Base-by-base conservation (phyloP, 2,113 vertebrate species). In the Caloenas nicobarica region DNA sequence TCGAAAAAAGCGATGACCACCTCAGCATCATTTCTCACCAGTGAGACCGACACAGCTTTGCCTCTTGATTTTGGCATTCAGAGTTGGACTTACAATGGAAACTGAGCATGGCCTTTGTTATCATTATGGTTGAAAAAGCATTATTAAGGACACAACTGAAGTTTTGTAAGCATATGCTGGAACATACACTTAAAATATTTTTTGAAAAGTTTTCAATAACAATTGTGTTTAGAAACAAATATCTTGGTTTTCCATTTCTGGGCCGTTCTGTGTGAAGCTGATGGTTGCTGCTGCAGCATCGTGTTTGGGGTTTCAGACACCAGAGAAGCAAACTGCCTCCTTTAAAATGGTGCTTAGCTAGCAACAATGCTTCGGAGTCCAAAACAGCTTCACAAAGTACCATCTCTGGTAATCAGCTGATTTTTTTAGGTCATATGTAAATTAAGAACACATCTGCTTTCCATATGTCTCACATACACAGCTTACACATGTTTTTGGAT, bases 391-490 rank as follows among this genome's bases (percentile, higher is more conserved):
- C 96, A 95, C 86, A 65, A 91, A 86, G 94, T 96, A 95, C 95
- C 87, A 44, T 95, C 97, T 91, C 95, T 93, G 96, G 96, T 95
- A 96, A 98, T 96, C 98, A 97, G 97, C 96, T 96, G 94, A 96
- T 97, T 94, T 93, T 96, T 93, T 93, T 97, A 87, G 95, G 97
- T 98, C 97, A 95, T 97, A 97, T 96, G 97, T 95, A 87, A 95
- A 97, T 88, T 23, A 93, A 94, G 98, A 97, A 94, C 97, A 98
- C 99, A 99, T 99, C 99, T 99, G 99, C 90, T 98, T 95, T 94
- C 97, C 99, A 99, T 98, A 99, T 99, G 99, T 98, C 91, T 89
- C 80, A 72, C 95, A 96, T 97, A 97, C 97, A 97, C 94, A 95
- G 91, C 98, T 93, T 97, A 98, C 98, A 98, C 97, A 97, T 98